Base-by-base conservation (phyloP, 1,140 invertebrate genomes). In the Phymorhynchus buccinoides region DNA sequence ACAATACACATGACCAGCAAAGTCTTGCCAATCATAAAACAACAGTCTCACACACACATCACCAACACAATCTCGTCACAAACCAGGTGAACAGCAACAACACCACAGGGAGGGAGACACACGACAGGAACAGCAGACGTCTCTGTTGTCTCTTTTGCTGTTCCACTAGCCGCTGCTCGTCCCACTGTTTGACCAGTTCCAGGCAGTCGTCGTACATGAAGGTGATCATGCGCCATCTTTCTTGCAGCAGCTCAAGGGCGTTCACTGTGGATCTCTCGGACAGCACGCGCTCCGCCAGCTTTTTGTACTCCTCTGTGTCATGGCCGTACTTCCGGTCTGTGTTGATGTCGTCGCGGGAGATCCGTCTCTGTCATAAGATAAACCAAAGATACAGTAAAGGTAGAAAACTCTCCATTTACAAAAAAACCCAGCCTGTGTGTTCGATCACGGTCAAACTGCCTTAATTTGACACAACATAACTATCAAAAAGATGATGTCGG, bases 201-300 rank as follows among this genome's bases (percentile, higher is more conserved):
- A 89, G 85, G 82, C 90, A 90, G 48, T 90, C 90, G 4, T 90
- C 88, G 56, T 89, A 88, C 90, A 90, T 90, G 73, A 87, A 90
- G 87, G 89, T 90, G 7, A 90, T 85, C 90, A 90, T 90, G 30
- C 86, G 79, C 88, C 89, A 90, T 80, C 89, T 86, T 80, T 90
- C 90, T 78, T 87, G 86, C 71, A 90, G 84, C 32, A 87, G 86
- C 44, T 90, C 90, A 27, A 90, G 77, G 52, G 87, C 87, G 75
- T 87, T 90, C 35, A 82, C 84, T 1, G 89, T 87, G n/a, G 85
- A 83, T 16, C 81, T 83, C 37, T 90, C 89, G 18, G 84, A 39
- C 73, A 89, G 42, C 37, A 90, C 88, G 4, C 86, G 83, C 73
- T 90, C 84, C 66, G 68, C 80, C 2, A 90, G 88, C 68, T 85